Evolutionary conservation across 2,113 vertebrate genomes (phyloP).

Genomic region (Dasypus novemcinctus): DNA sequence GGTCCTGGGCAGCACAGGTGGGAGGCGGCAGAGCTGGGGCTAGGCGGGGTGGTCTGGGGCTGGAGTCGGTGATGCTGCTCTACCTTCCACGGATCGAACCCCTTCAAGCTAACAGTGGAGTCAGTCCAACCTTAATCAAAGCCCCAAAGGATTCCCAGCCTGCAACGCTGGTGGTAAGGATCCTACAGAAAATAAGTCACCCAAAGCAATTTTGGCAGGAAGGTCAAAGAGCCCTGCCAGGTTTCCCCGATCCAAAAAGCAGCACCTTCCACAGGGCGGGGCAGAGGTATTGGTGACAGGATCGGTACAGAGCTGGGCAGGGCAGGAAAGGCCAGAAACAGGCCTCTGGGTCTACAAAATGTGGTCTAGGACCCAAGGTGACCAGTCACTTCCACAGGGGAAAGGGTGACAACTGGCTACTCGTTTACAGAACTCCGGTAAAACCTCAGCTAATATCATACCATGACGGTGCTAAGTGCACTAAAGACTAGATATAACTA

Average conservation of each 20-base stretch:
- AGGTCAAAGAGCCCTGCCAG: fast-evolving
- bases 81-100: fast-evolving
- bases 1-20: fast-evolving
- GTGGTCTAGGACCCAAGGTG: fast-evolving
- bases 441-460: not conserved
- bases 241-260: fast-evolving
- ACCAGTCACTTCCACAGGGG: fast-evolving
- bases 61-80: fast-evolving
- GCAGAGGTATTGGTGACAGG: fast-evolving
- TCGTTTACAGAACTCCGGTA: fast-evolving
- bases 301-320: fast-evolving
- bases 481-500: not conserved
- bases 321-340: not conserved
- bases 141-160: not conserved
- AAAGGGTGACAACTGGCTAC: fast-evolving
- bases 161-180: not conserved
- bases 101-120: not conserved
- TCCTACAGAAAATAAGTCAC: not conserved
- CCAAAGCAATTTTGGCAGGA: not conserved
- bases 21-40: fast-evolving
- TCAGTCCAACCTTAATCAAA: not conserved
- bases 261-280: fast-evolving
- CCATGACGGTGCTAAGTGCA: not conserved
- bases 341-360: fast-evolving
- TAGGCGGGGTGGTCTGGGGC: not conserved